Evolutionary conservation across 2,113 vertebrate genomes (phyloP).

Genomic region (Galeopterus variegatus): DNA sequence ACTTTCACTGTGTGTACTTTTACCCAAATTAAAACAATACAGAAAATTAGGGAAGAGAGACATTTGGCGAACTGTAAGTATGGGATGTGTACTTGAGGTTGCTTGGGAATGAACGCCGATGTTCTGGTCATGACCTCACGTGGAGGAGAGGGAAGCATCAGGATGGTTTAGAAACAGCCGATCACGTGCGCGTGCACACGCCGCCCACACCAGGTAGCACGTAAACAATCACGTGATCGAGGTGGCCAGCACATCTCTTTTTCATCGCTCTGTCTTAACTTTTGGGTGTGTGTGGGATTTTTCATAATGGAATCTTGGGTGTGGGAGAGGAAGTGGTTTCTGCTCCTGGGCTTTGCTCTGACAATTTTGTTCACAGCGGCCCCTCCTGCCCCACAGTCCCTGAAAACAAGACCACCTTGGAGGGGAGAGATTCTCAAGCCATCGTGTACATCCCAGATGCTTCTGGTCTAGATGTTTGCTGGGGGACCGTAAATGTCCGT

Average conservation of each 20-base stretch:
- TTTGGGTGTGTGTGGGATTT: neutral
- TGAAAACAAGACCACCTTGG: rapidly evolving
- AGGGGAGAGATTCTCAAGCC: neutral
- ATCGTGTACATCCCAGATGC: rapidly evolving
- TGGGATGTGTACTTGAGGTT: neutral
- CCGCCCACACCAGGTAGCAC: rapidly evolving
- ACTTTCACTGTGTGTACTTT: rapidly evolving
- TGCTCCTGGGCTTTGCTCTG: rapidly evolving
- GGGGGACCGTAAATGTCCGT: rapidly evolving
- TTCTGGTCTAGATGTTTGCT: neutral
- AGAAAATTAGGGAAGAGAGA: rapidly evolving
- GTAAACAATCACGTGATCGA: rapidly evolving
- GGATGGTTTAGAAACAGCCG: rapidly evolving
- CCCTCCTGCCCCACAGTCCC: rapidly evolving
- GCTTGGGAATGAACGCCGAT: rapidly evolving
- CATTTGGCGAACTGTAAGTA: rapidly evolving
- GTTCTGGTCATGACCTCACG: rapidly evolving
- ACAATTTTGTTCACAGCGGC: rapidly evolving
- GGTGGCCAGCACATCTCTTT: rapidly evolving
- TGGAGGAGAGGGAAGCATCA: rapidly evolving
- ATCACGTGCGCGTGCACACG: rapidly evolving
- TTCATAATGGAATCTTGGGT: neutral
- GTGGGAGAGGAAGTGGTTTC: neutral
- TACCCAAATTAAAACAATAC: too few relatives aligned
- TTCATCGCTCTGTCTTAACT: rapidly evolving